Evolutionary conservation across 2,797 vertebrate species (phyloP), one percentile per base, ranked within the genome.

Genomic region (Sebastes glaucus): DNA sequence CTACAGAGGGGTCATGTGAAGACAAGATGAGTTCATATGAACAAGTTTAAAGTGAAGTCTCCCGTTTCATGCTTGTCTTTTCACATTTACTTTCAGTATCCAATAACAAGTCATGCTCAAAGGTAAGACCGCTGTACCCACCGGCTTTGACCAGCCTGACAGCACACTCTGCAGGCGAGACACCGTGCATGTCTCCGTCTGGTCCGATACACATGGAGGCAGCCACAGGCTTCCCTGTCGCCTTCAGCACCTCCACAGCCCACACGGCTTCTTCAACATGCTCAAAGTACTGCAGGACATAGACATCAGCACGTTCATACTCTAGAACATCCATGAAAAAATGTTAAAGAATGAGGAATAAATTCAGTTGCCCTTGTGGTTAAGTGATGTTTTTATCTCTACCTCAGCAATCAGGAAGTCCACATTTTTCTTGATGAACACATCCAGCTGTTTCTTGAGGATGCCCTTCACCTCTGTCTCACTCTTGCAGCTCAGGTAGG

Each of bases 401-500:
- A 99, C 98, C 97, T 99, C 98, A 62, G 98, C 98, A 70, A 99
- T 99, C 87, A 99, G 86, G 90, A 99, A 99, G 92, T 99, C 98
- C 77, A 99, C 97, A 0, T 98, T 93, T 84, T 99, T 99, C 92
- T 96, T 97, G 56, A 96, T 11, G 78, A 99, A 99, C 81, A 99
- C 95, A 2, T 97, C 96, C 71, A 99, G 80, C 82, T 99, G 98
- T 71, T 97, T 98, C 89, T 91, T 95, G 83, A 99, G 97, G 80
- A 91, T 96, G 86, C 93, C 94, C 89, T 99, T 99, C 81, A 99
- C 98, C 0, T 97, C 97, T 1, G 71, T 27, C 92, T 99, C 96
- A 22, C 97, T 97, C 94, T 98, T 99, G 92, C 97, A 97, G 94
- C 98, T 99, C 75, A 98, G 95, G 90, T 99, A 99, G 0, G 98